phyloP scores from a whole-genome alignment of 2,797 vertebrate genomes.

The Acanthopagrus latus region DNA sequence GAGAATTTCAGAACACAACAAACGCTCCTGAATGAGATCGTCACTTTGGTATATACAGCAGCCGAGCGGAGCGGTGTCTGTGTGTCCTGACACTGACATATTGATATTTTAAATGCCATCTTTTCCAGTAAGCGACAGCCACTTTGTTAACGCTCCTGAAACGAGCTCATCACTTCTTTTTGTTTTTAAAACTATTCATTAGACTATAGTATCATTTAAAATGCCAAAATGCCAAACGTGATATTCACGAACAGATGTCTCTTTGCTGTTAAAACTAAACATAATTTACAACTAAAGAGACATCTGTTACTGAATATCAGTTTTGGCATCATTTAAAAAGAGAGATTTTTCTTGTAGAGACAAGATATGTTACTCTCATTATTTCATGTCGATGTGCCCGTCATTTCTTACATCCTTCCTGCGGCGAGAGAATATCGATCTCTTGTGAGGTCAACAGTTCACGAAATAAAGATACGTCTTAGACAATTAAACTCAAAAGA shows the following conservation, averaged over 20 bases:
- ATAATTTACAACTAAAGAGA: background rate
- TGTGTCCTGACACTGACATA: background rate
- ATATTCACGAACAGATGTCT: conserved; percentile 7
- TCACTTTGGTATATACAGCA: background rate
- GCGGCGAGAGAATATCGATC: background rate
- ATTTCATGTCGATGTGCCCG: background rate
- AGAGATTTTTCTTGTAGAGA: background rate
- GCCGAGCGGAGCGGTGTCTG: background rate
- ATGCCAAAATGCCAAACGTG: background rate
- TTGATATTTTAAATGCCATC: conserved; percentile 6
- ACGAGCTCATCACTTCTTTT: background rate
- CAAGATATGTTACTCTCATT: background rate
- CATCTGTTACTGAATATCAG: background rate
- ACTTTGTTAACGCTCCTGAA: background rate
- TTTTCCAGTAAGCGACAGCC: background rate
- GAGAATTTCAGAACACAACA: conserved; percentile 36
- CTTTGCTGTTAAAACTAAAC: background rate
- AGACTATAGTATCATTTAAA: conserved; percentile 13
- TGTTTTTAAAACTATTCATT: conserved; percentile 4
- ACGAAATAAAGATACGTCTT: background rate
- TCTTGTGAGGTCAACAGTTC: background rate
- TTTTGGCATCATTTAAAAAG: background rate
- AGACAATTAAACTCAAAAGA: too few relatives aligned
- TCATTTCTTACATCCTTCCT: background rate
- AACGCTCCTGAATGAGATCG: conserved; percentile 17